phyloP scores from a whole-genome alignment of 2,797 vertebrate genomes.

The Antrozous pallidus region DNA sequence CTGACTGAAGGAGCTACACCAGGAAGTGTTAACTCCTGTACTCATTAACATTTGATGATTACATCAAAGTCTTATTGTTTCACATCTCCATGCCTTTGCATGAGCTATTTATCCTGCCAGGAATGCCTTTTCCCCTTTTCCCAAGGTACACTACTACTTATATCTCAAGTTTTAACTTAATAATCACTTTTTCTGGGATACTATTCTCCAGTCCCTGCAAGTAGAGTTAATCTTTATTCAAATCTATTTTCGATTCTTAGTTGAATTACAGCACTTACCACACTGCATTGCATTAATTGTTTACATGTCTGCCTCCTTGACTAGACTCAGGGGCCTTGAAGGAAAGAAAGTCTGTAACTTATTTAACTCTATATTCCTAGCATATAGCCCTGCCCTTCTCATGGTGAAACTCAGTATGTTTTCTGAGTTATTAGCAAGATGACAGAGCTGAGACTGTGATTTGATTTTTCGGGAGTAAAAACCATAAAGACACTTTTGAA shows the following conservation, averaged over 20 bases:
- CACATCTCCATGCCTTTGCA: background rate
- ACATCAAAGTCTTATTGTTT: background rate
- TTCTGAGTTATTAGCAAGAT: background rate
- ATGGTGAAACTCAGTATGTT: background rate
- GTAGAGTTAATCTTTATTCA: background rate
- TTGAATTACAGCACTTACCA: background rate
- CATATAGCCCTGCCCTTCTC: background rate
- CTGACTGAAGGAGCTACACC: background rate
- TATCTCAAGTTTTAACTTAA: background rate
- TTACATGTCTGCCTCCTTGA: background rate
- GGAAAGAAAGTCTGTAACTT: slow-evolving; percentile 1
- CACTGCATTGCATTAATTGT: background rate
- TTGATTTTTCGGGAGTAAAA: slow-evolving; percentile 5
- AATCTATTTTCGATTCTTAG: background rate
- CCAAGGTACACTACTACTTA: background rate
- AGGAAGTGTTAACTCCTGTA: background rate
- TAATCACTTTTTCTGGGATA: background rate
- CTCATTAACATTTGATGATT: background rate
- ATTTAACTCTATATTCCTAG: background rate
- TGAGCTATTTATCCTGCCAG: background rate
- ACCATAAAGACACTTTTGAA: background rate
- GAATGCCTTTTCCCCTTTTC: background rate
- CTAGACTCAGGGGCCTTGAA: background rate
- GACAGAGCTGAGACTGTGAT: background rate
- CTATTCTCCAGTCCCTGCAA: background rate